Evolutionary conservation across 2,113 vertebrate genomes (phyloP).

Genomic region (Crypturellus undulatus): DNA sequence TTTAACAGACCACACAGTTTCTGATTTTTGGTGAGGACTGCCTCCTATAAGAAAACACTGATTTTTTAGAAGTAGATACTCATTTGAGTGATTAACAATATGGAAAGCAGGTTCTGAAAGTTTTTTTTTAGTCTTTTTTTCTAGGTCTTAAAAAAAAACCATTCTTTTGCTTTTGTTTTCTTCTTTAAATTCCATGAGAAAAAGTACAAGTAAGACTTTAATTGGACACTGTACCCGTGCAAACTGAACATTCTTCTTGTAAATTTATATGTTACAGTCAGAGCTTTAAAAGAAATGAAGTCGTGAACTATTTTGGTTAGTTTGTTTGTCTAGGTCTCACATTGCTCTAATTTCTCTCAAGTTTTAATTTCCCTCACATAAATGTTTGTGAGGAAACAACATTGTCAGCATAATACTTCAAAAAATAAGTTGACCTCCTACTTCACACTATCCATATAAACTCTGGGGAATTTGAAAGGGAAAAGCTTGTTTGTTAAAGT

Average conservation of each 20-base stretch:
- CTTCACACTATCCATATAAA: not conserved
- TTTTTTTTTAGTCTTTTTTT: not conserved
- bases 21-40: not conserved
- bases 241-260: not conserved
- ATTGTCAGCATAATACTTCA: not conserved
- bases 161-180: not conserved
- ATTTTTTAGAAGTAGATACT: too few relatives aligned
- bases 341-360: not conserved
- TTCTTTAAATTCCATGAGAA: not conserved
- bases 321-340: not conserved
- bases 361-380: not conserved
- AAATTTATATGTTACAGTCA: not conserved
- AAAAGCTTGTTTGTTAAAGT: not conserved
- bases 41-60: not conserved
- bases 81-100: not conserved
- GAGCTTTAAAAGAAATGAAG: not conserved
- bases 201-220: not conserved
- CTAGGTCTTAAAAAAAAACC: not conserved
- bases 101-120: not conserved
- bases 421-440: not conserved
- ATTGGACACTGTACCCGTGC: not conserved
- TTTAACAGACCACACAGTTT: not conserved
- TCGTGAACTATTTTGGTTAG: not conserved
- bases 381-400: not conserved
- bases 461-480: not conserved